Conservation (phyloP, 2,797 vertebrate species). For the Zalophus californianus region DNA sequence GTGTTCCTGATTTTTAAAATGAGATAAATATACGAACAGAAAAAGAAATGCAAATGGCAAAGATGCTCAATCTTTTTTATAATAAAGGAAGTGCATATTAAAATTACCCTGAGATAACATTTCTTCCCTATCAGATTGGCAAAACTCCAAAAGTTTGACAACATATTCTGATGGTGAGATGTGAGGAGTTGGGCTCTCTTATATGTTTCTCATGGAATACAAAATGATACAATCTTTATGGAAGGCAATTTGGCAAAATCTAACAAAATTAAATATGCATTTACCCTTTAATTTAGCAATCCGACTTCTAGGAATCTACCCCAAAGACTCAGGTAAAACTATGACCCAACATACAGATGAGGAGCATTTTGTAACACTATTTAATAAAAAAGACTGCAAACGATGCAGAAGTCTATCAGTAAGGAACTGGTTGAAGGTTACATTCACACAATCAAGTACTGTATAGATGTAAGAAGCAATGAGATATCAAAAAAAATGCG, state of each 20-base stretch:
- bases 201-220: background rate
- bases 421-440: background rate
- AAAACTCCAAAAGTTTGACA: constrained; percentile 44
- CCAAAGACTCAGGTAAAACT: background rate
- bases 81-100: constrained; percentile 53
- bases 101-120: constrained; percentile 47
- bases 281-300: constrained; percentile 18
- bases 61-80: background rate
- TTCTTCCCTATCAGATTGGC: constrained; percentile 48
- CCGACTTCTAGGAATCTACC: constrained; percentile 55
- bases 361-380: background rate
- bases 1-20: background rate
- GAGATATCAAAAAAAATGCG: background rate
- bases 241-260: constrained; percentile 22
- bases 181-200: background rate
- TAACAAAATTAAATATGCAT: background rate
- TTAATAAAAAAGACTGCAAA: background rate
- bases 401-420: background rate
- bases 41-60: constrained; percentile 42
- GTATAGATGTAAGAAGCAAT: background rate
- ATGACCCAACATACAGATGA: background rate
- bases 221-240: constrained; percentile 17
- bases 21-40: background rate
- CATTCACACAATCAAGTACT: background rate
- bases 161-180: background rate